Evolutionary conservation across 1,140 invertebrate genomes (phyloP), one percentile per base, ranked within the genome.

Genomic region (Chlorops oryzae): DNA sequence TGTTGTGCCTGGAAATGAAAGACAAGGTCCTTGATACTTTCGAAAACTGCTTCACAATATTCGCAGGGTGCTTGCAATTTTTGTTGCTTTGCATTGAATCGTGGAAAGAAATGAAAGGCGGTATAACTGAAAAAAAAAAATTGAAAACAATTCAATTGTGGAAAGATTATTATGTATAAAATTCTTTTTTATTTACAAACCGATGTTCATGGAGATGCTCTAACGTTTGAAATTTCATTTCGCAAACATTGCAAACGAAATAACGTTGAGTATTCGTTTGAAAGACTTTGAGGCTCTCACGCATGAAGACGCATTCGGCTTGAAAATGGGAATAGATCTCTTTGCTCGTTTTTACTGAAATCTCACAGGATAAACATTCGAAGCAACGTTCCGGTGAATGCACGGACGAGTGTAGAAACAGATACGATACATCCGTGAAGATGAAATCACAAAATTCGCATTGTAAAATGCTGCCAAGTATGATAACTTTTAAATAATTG

Each of bases 381-480:
- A 80, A 81, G 3, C 78, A 78, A 25, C 70, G 73, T 12, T 74
- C 70, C 5, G 76, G 70, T 12, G 73, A 59, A 52, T 81, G 80
- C 5, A 50, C 59, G 13, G 71, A 63, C 27, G 75, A 74, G 54
- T 81, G 79, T 13, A 56, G 43, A 2, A 77, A 62, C 10, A 81
- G 43, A 12, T 70, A 57, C 2, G 72, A 63, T 43, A 75, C 70
- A 21, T 79, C 76, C 1, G 71, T 69, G 50, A 78, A 81, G 1
- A 75, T 65, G 21, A 67, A 73, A 47, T 79, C 79, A 52, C 79
- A 81, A 49, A 78, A 81, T 55, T 81, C 79, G 40, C 79, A 81
- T 54, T 80, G 78, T 15, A 79, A 63, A 2, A 80, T 52, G 12
- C 77, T 69, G 18, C 50, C 51, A 17, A 71, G 18, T 0, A 68